Evolutionary conservation across 1,140 invertebrate species (phyloP).

Genomic region (Onthophagus taurus): DNA sequence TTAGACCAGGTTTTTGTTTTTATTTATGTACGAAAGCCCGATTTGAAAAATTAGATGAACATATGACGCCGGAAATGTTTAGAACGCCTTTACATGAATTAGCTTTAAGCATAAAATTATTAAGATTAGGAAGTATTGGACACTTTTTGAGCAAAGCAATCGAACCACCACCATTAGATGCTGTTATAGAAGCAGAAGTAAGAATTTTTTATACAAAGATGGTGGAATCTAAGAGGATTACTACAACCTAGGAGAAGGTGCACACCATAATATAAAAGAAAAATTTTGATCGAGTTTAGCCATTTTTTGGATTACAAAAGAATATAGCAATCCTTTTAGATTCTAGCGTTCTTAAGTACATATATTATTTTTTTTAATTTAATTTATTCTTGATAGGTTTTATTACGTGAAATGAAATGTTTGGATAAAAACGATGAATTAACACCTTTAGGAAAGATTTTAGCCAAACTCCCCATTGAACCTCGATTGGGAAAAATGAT

Average conservation of each 20-base stretch:
- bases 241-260: too few species aligned
- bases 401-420: constrained; percentile 74
- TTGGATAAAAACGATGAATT: constrained; percentile 75
- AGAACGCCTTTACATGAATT: constrained; percentile 89
- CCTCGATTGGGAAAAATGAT: constrained; percentile 93
- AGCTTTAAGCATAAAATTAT: constrained; percentile 72
- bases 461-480: constrained; percentile 88
- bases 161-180: constrained; percentile 87
- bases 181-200: constrained; percentile 85
- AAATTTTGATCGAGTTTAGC: not conserved
- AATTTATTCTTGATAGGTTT: constrained; percentile 41
- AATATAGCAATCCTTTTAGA: not conserved
- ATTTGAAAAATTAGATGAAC: constrained; percentile 71
- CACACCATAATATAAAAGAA: too few species aligned
- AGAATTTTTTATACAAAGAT: not conserved
- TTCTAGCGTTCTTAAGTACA: not conserved
- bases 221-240: too few species aligned
- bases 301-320: too few species aligned
- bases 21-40: constrained; percentile 73
- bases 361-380: too few species aligned
- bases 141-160: constrained; percentile 91
- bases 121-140: constrained; percentile 81
- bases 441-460: constrained; percentile 80
- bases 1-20: constrained; percentile 79
- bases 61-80: constrained; percentile 93